These are phyloP conservation scores for Cuniculus paca DNA, from an alignment of 2,797 vertebrate species.

Conservation along the genomic window DNA sequence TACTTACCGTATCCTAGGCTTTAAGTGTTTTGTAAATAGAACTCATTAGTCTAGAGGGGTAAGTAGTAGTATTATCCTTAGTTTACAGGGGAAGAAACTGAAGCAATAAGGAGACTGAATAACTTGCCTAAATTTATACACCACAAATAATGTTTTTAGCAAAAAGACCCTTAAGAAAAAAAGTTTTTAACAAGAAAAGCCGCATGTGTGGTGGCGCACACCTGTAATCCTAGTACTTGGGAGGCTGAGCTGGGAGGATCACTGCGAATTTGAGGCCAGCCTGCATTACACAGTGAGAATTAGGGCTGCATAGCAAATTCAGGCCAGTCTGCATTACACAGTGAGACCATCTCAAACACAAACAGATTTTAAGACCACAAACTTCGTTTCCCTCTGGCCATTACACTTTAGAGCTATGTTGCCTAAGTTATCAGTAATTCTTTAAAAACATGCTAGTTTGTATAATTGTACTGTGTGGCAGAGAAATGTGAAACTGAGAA, in stretches of 20 bases:
- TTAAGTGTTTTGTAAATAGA: conserved; percentile 21
- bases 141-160: conserved; percentile 47
- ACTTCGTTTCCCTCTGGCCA: not conserved
- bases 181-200: not conserved
- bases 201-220: not conserved
- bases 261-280: not conserved
- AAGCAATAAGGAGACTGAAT: conserved; percentile 39
- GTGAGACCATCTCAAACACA: not conserved
- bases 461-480: not conserved
- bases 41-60: not conserved
- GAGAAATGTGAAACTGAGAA: conserved; percentile 60
- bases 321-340: not conserved
- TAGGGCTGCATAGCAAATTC: not conserved
- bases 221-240: not conserved
- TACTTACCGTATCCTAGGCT: not conserved
- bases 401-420: conserved; percentile 47
- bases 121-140: not conserved
- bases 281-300: not conserved
- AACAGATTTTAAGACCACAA: conserved; percentile 4
- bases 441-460: conserved; percentile 45
- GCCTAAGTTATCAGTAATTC: not conserved
- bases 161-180: not conserved
- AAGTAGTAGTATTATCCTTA: not conserved
- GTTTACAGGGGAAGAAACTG: not conserved
- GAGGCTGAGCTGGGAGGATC: not conserved